phyloP scores from a whole-genome alignment of 2,113 vertebrate genomes.

The Leptodactylus fuscus region DNA sequence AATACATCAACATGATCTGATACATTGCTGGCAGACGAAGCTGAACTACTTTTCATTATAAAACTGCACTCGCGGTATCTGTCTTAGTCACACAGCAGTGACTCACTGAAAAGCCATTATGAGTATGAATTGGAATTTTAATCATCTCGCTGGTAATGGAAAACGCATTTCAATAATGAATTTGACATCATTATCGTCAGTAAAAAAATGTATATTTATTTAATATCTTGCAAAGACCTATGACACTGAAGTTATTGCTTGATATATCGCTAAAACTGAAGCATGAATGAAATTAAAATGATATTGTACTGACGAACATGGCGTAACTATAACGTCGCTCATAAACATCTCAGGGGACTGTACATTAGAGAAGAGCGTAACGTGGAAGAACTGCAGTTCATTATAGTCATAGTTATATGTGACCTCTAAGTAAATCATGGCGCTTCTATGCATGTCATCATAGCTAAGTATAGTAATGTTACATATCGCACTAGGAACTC shows the following conservation, averaged over 20 bases:
- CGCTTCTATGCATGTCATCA: too few relatives aligned
- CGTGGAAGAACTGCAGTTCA: background rate
- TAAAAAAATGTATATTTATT: slow-evolving; percentile 30
- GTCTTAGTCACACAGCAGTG: slow-evolving; percentile 47
- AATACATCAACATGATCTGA: slow-evolving; percentile 41
- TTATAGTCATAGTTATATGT: background rate
- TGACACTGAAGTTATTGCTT: slow-evolving; percentile 32
- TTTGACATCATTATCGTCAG: slow-evolving; percentile 29
- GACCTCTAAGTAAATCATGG: background rate
- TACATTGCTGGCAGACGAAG: slow-evolving; percentile 24
- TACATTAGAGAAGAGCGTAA: background rate
- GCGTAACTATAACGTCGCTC: background rate
- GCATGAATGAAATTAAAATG: background rate
- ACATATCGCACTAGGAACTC: background rate
- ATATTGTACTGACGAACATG: background rate
- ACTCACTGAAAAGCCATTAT: slow-evolving; percentile 52
- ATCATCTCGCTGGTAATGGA: slow-evolving; percentile 35
- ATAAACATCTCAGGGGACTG: background rate
- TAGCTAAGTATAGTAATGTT: background rate
- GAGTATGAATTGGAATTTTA: slow-evolving; percentile 42
- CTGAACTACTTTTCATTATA: slow-evolving; percentile 36
- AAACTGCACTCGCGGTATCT: slow-evolving; percentile 7
- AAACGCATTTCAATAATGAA: slow-evolving; percentile 48
- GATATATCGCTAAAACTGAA: background rate
- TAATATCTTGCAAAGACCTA: background rate